Evolutionary conservation across 2,888 invertebrate species (phyloP).

Genomic region (Hymenopus coronatus): DNA sequence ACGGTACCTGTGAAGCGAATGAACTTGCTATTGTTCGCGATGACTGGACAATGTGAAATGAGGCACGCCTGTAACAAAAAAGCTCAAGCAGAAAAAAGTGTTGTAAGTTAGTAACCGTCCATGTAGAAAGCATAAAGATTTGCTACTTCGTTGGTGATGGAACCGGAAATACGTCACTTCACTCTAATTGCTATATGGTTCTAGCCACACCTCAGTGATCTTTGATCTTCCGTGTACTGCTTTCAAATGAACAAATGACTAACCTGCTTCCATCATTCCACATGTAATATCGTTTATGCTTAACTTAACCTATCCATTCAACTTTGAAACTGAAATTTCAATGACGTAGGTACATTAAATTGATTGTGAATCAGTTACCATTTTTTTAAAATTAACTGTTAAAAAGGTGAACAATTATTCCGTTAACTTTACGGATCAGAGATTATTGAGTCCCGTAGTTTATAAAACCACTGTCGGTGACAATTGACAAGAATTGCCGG

Average conservation of each 20-base stretch:
- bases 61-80: conserved; percentile 2
- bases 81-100: neutral
- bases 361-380: too few species aligned
- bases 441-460: too few species aligned
- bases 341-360: too few species aligned
- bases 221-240: neutral
- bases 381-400: too few species aligned
- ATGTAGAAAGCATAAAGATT: conserved; percentile 7
- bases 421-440: too few species aligned
- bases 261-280: too few species aligned
- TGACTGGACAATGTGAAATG: neutral
- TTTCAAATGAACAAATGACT: neutral
- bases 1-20: neutral
- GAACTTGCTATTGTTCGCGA: neutral
- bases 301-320: too few species aligned
- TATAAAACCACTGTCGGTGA: too few species aligned
- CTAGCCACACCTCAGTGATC: conserved; percentile 9
- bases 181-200: conserved; percentile 16
- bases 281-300: too few species aligned
- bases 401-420: too few species aligned
- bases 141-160: neutral
- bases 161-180: conserved; percentile 19
- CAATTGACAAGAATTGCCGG: too few species aligned
- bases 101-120: neutral
- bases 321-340: too few species aligned